Evolutionary conservation across 2,888 invertebrate species (phyloP), one percentile per base, ranked within the genome.

Genomic region (Stictocephala bisonia): DNA sequence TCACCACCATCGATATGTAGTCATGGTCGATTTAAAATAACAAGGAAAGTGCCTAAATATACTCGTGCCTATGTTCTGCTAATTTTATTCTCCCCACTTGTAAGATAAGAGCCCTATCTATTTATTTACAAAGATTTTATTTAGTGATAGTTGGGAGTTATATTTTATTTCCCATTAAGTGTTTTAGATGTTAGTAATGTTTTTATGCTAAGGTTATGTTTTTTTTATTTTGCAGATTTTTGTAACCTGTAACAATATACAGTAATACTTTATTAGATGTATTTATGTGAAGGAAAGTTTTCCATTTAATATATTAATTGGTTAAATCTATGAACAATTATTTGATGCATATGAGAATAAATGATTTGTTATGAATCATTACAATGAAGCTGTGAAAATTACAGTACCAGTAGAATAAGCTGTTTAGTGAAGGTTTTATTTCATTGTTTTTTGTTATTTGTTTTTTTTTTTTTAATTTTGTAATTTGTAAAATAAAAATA

Each of bases 121-220:
- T 60, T 60, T 60, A 60, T 60, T 60, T 60, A 60, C 60, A 60
- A 60, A 60, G 60, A 60, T 60, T 60, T 60, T 60, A 60, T 60
- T 60, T 60, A 60, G 60, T 60, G 41, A 40, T 60, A 40, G 20
- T 18, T 40, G 60, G 60, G 40, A 60, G 24, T 40, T 26, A 40
- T 29, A 60, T 40, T 35, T 31, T 60, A 60, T 60, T 40, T 40
- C 60, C 40, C 40, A 53, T n/a, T 58, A 31, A 60, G 41, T 22
- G 60, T 40, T 60, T 11, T 60, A 60, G 60, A 22, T 40, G n/a
- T 60, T 40, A 60, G 60, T 60, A 22, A 60, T 40, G 60, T 60
- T 60, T 60, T 60, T 60, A 60, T 60, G 60, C 41, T 60, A 60
- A 60, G 60, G 7, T 60, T 26, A 31, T 31, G 51, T 56, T 56